Evolutionary conservation across 2,888 invertebrate genomes (phyloP).

Genomic region (Smittia aterrima): DNA sequence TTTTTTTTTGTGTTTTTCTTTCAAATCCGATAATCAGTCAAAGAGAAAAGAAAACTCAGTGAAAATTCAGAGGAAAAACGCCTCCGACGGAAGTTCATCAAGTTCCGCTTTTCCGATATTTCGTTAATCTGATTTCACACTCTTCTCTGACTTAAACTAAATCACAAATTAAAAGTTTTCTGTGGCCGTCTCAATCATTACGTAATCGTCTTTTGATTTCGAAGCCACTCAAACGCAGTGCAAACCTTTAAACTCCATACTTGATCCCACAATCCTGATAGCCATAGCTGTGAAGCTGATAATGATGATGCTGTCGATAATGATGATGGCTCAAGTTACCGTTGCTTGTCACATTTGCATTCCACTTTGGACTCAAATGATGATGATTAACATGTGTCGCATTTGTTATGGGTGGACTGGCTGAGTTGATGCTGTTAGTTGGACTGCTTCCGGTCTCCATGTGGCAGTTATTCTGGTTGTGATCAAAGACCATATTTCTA

Average conservation of each 20-base stretch:
- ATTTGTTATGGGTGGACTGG: slow-evolving; percentile 49
- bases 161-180: neutral
- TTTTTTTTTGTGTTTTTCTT: neutral
- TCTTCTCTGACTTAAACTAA: neutral
- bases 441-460: slow-evolving; percentile 52
- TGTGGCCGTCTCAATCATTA: neutral
- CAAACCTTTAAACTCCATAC: slow-evolving; percentile 51
- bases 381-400: slow-evolving; percentile 49
- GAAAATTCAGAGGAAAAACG: neutral
- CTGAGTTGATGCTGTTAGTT: slow-evolving; percentile 53
- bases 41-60: neutral
- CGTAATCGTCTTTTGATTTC: neutral
- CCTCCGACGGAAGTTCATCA: neutral
- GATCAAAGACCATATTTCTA: slow-evolving; percentile 54
- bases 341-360: slow-evolving; percentile 26
- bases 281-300: slow-evolving; percentile 47
- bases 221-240: neutral
- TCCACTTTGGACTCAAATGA: slow-evolving; percentile 39
- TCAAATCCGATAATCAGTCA: neutral
- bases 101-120: neutral
- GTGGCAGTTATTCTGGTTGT: slow-evolving; percentile 53
- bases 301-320: slow-evolving; percentile 49
- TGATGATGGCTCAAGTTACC: slow-evolving; percentile 50
- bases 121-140: neutral
- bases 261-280: slow-evolving; percentile 55